Evolutionary conservation across 53 echinoderm and acorn worm species (phyloP), one percentile per base, ranked within the genome.

Genomic region (Antedon mediterranea): DNA sequence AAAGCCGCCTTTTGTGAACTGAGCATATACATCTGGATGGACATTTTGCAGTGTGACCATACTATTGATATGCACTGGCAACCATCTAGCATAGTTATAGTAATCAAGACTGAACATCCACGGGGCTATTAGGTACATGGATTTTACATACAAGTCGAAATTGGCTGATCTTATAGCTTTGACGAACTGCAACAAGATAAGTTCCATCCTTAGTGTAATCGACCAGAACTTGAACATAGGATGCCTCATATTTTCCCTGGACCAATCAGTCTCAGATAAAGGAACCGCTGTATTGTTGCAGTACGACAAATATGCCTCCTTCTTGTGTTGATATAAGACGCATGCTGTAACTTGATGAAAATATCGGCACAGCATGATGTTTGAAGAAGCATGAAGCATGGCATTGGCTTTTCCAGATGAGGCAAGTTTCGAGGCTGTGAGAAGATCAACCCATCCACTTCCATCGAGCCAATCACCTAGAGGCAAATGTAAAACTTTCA

Each of bases 101-200:
- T 87, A 85, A 43, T 90, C 71, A 26, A 87, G 74, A 29, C 71
- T 32, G 44, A 88, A 88, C 30, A 90, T 31, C 90, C 90, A 90
- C 8, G 84, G 87, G 70, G 37, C 31, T 0, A 86, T 14, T 72
- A 84, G 34, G 27, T 83, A 75, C 28, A 87, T 78, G 15, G 81
- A 14, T 0, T 84, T 76, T 31, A 84, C 70, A 34, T 90, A 90
- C 75, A 90, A 31, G 14, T 75, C 32, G 34, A 90, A 89, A 70
- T 86, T 77, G 0, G 71, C 76, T 26, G 32, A 30, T 29, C 88
- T 78, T 30, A 85, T 41, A 3, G 82, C 79, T 3, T 83, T 31
- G 43, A 86, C 57, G 30, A 33, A 79, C 31, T 14, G 30, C 32
- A 86, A 32, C 34, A 82, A 30, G 0, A 75, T 43, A 28, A 86